Evolutionary conservation across 2,888 invertebrate genomes (phyloP).

Genomic region (Trachelus stipa): DNA sequence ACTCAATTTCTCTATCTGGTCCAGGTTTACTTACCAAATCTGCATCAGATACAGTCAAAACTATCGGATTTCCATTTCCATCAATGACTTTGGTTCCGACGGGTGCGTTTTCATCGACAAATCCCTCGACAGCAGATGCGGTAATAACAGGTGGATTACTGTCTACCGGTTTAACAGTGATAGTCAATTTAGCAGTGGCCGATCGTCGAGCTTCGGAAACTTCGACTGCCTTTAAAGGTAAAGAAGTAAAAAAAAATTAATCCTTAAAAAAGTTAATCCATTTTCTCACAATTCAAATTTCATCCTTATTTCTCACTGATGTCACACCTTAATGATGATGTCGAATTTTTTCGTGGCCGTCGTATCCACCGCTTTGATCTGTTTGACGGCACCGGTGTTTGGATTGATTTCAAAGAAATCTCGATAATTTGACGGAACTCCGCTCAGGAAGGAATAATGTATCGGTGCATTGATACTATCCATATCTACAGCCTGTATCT

Average conservation of each 20-base stretch:
- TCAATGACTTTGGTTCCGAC: slow-evolving; percentile 86
- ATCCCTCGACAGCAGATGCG: slow-evolving; percentile 79
- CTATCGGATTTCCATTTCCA: slow-evolving; percentile 74
- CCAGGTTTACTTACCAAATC: slow-evolving; percentile 77
- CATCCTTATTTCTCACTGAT: not conserved
- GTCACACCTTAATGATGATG: slow-evolving; percentile 80
- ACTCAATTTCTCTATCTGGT: not conserved
- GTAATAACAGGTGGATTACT: slow-evolving; percentile 85
- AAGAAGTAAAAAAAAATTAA: slow-evolving; percentile 8
- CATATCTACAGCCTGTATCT: slow-evolving; percentile 91
- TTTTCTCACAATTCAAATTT: not conserved
- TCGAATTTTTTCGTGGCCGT: slow-evolving; percentile 82
- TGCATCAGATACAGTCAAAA: slow-evolving; percentile 82
- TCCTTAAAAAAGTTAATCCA: not conserved
- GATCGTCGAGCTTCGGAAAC: slow-evolving; percentile 81
- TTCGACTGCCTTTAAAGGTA: slow-evolving; percentile 79
- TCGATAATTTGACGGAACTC: slow-evolving; percentile 80
- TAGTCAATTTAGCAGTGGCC: slow-evolving; percentile 84
- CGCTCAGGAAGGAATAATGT: slow-evolving; percentile 83
- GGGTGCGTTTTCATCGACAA: slow-evolving; percentile 87
- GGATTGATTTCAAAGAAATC: slow-evolving; percentile 88
- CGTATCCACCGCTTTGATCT: slow-evolving; percentile 84
- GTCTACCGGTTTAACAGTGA: slow-evolving; percentile 88
- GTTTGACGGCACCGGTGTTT: slow-evolving; percentile 83
- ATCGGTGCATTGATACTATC: slow-evolving; percentile 89